Conservation (phyloP, 1,140 invertebrate species). For the Zaprionus inermis region DNA sequence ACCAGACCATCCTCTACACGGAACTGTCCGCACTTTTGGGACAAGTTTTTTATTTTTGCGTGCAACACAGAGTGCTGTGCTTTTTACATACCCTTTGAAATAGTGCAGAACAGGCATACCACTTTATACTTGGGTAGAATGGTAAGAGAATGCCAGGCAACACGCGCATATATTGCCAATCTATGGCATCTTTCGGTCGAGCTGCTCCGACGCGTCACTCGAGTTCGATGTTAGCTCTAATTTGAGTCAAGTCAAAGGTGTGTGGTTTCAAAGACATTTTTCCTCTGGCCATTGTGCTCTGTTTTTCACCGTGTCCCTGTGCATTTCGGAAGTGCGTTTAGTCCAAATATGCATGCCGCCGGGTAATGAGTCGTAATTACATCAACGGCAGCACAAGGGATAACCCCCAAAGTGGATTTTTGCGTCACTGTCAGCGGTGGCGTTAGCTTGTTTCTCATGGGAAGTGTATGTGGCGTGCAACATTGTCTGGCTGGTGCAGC, state of each 20-base stretch:
- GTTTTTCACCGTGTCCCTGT: background rate
- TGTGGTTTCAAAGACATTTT: slow-evolving; percentile 49
- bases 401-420: slow-evolving; percentile 33
- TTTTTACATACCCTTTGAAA: background rate
- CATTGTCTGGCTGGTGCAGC: background rate
- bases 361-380: slow-evolving; percentile 50
- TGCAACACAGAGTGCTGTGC: slow-evolving; percentile 15
- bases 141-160: background rate
- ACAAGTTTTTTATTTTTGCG: slow-evolving; percentile 27
- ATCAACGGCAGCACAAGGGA: slow-evolving; percentile 23
- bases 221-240: slow-evolving; percentile 21
- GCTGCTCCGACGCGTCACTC: background rate
- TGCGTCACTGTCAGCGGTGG: slow-evolving; percentile 28
- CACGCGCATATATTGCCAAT: background rate
- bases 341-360: slow-evolving; percentile 22
- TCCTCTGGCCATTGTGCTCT: background rate
- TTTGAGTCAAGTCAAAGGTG: slow-evolving; percentile 38
- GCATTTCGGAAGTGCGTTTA: slow-evolving; percentile 24
- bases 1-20: slow-evolving; percentile 14
- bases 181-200: too few relatives aligned
- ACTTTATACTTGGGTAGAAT: background rate
- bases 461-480: background rate
- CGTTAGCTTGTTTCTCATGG: slow-evolving; percentile 4
- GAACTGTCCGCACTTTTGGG: slow-evolving; percentile 39
- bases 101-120: background rate